Evolutionary conservation across 2,113 vertebrate genomes (phyloP).

Genomic region (Acrocephalus arundinaceus): DNA sequence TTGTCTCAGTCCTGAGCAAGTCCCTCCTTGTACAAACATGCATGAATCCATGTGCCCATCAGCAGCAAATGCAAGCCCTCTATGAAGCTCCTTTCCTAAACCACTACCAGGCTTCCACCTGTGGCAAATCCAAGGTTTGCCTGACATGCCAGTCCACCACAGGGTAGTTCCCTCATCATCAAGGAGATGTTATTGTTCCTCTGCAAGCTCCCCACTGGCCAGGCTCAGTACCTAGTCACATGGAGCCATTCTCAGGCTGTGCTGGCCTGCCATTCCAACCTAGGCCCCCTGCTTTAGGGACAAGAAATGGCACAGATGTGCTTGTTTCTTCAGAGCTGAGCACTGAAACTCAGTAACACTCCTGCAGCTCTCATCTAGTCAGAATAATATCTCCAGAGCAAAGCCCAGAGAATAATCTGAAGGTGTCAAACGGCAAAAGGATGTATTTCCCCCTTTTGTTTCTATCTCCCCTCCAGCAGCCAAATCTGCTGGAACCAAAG

Average conservation of each 20-base stretch:
- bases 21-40: neutral
- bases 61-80: neutral
- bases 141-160: neutral
- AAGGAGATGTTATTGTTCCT: neutral
- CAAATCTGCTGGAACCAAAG: neutral
- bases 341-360: neutral
- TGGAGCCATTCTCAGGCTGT: neutral
- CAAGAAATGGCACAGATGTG: accelerated
- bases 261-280: neutral
- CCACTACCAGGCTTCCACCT: neutral
- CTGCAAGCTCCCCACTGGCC: neutral
- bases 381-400: neutral
- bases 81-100: neutral
- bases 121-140: neutral
- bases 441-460: neutral
- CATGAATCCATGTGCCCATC: neutral
- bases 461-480: neutral
- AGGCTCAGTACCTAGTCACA: neutral
- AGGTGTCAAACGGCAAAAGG: neutral
- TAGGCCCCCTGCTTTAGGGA: neutral
- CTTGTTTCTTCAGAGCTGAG: neutral
- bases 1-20: neutral
- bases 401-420: neutral
- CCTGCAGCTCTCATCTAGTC: neutral
- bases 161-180: neutral